These are phyloP conservation scores for Ardeotis arabs DNA, from an alignment of 2,113 vertebrate species.

Conservation along the genomic window DNA sequence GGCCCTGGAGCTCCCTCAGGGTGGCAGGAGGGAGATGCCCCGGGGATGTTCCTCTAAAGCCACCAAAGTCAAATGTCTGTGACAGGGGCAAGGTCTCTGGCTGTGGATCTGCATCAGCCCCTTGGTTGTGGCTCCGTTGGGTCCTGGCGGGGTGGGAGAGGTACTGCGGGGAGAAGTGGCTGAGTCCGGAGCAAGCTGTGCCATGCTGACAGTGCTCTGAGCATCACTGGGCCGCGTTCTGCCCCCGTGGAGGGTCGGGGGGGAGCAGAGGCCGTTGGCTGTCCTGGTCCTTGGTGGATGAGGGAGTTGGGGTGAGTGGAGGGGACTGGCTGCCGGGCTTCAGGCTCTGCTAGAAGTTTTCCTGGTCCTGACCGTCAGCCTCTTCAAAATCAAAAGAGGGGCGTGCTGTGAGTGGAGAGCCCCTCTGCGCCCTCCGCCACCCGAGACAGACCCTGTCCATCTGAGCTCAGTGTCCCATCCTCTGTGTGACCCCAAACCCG, in stretches of 20 bases:
- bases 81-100: accelerated
- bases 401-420: background rate
- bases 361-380: background rate
- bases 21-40: too few species aligned
- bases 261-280: background rate
- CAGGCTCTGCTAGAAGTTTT: background rate
- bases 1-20: accelerated
- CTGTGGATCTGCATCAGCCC: background rate
- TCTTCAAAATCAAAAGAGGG: background rate
- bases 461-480: background rate
- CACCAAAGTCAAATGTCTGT: accelerated
- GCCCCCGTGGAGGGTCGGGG: accelerated
- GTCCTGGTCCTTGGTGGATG: accelerated
- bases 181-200: accelerated
- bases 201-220: background rate
- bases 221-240: background rate
- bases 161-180: accelerated
- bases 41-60: accelerated
- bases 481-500: background rate
- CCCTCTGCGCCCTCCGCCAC: too few species aligned
- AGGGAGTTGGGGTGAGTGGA: accelerated
- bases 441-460: background rate
- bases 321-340: background rate
- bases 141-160: background rate
- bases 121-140: accelerated